These are phyloP conservation scores for Ariopsis seemanni DNA, from an alignment of 2,113 vertebrate genomes.

Conservation along the genomic window DNA sequence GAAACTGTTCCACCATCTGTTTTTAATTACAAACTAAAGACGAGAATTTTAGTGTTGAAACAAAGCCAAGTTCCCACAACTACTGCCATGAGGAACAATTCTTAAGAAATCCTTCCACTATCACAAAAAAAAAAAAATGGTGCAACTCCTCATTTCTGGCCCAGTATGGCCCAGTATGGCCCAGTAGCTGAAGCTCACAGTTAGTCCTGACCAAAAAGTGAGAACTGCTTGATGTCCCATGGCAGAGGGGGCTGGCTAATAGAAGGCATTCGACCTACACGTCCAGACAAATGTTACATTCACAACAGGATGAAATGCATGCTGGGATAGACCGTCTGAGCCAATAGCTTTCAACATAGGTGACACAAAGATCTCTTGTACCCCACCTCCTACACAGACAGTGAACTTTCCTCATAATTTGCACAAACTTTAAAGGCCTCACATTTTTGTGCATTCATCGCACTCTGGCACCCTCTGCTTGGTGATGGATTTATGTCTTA, in stretches of 20 bases:
- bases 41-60: not conserved
- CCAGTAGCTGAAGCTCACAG: constrained; percentile 5
- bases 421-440: constrained; percentile 68
- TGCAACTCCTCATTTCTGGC: not conserved
- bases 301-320: constrained; percentile 75
- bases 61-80: not conserved
- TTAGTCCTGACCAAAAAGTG: not conserved
- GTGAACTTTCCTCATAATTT: constrained; percentile 70
- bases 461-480: constrained; percentile 63
- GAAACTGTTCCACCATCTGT: not conserved
- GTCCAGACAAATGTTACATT: constrained; percentile 75
- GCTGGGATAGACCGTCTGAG: constrained; percentile 68
- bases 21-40: constrained; percentile 16
- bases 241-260: constrained; percentile 41
- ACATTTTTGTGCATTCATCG: constrained; percentile 76
- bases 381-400: constrained; percentile 71
- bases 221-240: constrained; percentile 63
- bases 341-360: constrained; percentile 68
- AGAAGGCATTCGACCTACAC: constrained; percentile 70
- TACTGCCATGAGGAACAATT: not conserved
- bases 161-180: not conserved
- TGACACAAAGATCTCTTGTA: constrained; percentile 78
- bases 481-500: constrained; percentile 64
- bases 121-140: not conserved
- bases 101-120: not conserved